Evolutionary conservation across 1,140 invertebrate species (phyloP).

Genomic region (Drosophila nigrodunni): DNA sequence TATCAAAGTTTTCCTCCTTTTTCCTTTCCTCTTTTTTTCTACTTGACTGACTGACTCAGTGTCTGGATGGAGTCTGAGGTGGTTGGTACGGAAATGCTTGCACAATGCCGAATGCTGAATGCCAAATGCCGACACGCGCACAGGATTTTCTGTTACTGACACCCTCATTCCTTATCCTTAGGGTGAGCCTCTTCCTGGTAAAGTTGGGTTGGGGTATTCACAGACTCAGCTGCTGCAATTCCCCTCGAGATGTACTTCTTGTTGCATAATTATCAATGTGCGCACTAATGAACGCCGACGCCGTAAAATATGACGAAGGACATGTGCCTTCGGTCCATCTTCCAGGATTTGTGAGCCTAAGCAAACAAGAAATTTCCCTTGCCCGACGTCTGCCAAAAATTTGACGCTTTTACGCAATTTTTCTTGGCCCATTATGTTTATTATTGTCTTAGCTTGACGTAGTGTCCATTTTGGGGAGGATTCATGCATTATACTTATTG

Average conservation of each 20-base stretch:
- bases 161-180: slow-evolving; percentile 27
- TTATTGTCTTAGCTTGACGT: slow-evolving; percentile 66
- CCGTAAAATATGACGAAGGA: slow-evolving; percentile 69
- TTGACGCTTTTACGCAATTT: slow-evolving; percentile 67
- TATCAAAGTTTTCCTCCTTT: slow-evolving; percentile 21
- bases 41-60: slow-evolving; percentile 23
- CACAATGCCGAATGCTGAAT: slow-evolving; percentile 73
- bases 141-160: slow-evolving; percentile 70
- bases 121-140: slow-evolving; percentile 70
- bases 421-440: slow-evolving; percentile 74
- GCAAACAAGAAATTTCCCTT: slow-evolving; percentile 20
- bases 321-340: slow-evolving; percentile 39
- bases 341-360: slow-evolving; percentile 46
- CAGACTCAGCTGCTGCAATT: slow-evolving; percentile 63
- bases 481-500: slow-evolving; percentile 75
- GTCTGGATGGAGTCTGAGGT: slow-evolving; percentile 16
- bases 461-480: slow-evolving; percentile 21
- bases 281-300: slow-evolving; percentile 69
- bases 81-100: slow-evolving; percentile 68
- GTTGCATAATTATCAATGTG: slow-evolving; percentile 78
- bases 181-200: too few relatives aligned
- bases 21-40: slow-evolving; percentile 25
- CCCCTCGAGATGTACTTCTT: slow-evolving; percentile 25
- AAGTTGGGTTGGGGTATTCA: not conserved
- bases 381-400: slow-evolving; percentile 35